Evolutionary conservation across 2,888 invertebrate species (phyloP).

Genomic region (Scaeva pyrastri): DNA sequence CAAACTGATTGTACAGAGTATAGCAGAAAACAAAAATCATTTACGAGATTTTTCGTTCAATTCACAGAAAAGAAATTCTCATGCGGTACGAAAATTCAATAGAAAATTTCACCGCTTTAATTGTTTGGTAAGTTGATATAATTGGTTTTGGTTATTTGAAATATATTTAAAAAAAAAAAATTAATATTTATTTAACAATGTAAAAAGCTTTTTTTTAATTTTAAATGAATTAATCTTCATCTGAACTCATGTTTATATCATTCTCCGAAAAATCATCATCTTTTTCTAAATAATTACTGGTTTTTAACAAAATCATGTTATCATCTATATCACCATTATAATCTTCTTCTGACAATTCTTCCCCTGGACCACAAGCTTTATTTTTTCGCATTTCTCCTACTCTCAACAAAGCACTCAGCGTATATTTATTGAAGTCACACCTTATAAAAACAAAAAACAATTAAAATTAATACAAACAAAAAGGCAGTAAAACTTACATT

Average conservation of each 20-base stretch:
- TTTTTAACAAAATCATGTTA: constrained; percentile 74
- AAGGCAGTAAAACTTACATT: constrained; percentile 87
- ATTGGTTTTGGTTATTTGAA: too few species aligned
- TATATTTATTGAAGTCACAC: constrained; percentile 95
- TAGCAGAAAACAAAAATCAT: too few species aligned
- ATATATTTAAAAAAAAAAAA: too few species aligned
- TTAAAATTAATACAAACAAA: constrained; percentile 29
- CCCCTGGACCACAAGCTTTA: background rate
- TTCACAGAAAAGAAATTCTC: too few species aligned
- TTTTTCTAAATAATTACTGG: constrained; percentile 49
- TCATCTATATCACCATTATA: constrained; percentile 75
- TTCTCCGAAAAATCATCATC: constrained; percentile 76
- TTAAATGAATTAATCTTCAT: constrained; percentile 48
- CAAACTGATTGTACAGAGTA: too few species aligned
- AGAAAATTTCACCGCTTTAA: too few species aligned
- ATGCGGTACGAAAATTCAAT: too few species aligned
- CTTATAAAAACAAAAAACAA: constrained; percentile 84
- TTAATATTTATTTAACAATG: too few species aligned
- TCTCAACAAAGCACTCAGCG: constrained; percentile 88
- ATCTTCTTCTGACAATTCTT: background rate
- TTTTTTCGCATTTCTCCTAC: constrained; percentile 81
- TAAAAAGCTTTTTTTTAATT: too few species aligned
- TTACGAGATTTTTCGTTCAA: too few species aligned
- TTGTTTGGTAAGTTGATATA: too few species aligned
- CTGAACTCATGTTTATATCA: constrained; percentile 76